Percentiles rank a stretch among this genome's conserved stretches.
Evolutionary conservation across 2,888 invertebrate species (phyloP).

Genomic region (Lordiphosa fenestrarum): DNA sequence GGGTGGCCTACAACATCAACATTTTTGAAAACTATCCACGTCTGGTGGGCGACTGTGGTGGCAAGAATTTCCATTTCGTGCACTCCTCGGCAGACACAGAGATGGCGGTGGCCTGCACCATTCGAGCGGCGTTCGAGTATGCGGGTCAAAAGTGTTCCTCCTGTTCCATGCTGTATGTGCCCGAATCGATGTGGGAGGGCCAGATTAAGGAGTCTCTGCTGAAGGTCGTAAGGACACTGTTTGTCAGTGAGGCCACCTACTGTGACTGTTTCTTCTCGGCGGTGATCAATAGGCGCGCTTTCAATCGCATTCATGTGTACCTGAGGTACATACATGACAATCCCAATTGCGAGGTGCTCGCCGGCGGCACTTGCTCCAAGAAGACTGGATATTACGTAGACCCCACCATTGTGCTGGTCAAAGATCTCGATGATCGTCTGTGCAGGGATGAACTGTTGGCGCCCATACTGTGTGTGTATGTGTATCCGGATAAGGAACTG

Average conservation of each 20-base stretch:
- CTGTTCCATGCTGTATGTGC: slow-evolving; percentile 96
- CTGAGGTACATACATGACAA: slow-evolving; percentile 87
- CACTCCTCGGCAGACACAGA: slow-evolving; percentile 93
- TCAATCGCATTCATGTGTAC: slow-evolving; percentile 90
- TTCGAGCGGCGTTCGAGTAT: slow-evolving; percentile 96
- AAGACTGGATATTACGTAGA: slow-evolving; percentile 93
- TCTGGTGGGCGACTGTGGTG: slow-evolving; percentile 96
- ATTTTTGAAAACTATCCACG: slow-evolving; percentile 93
- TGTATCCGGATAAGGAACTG: slow-evolving; percentile 90
- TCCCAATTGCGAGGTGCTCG: slow-evolving; percentile 83
- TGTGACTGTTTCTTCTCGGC: slow-evolving; percentile 91
- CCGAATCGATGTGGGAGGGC: slow-evolving; percentile 88
- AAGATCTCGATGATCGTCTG: slow-evolving; percentile 90
- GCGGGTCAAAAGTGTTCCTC: slow-evolving; percentile 99
- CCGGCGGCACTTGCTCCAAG: slow-evolving; percentile 93
- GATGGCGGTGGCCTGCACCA: slow-evolving; percentile 90
- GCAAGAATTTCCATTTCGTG: slow-evolving; percentile 98
- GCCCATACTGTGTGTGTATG: slow-evolving; percentile 93
- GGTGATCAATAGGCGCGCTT: slow-evolving; percentile 97
- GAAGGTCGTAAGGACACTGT: slow-evolving; percentile 85
- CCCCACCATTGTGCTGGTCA: slow-evolving; percentile 93
- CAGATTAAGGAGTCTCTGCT: slow-evolving; percentile 83
- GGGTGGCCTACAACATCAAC: slow-evolving; percentile 91
- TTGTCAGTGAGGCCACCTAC: slow-evolving; percentile 91
- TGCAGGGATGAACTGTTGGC: slow-evolving; percentile 98